Evolutionary conservation across 2,113 vertebrate genomes (phyloP).

Genomic region (Psophia crepitans): DNA sequence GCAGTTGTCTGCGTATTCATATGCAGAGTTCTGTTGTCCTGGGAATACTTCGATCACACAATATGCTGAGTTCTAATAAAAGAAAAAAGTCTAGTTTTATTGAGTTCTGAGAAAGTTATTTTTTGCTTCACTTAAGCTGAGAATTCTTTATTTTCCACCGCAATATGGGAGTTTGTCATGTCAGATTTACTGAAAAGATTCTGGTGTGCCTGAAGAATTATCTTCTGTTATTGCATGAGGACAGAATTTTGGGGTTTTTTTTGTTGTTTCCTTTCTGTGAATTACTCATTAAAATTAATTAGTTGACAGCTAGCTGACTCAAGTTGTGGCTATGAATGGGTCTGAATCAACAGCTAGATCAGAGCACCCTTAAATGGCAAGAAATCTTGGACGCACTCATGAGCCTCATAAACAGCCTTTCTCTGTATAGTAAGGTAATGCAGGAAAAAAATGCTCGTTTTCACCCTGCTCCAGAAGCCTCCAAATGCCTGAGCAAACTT

Average conservation of each 20-base stretch:
- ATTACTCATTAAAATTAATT: not conserved
- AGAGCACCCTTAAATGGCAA: not conserved
- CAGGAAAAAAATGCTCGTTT: not conserved
- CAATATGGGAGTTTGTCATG: not conserved
- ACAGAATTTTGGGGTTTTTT: not conserved
- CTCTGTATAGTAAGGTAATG: not conserved
- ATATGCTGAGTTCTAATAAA: not conserved
- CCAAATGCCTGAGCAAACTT: not conserved
- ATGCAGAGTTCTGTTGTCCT: not conserved
- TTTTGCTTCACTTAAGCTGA: not conserved
- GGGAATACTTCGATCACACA: not conserved
- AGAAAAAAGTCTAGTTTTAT: not conserved
- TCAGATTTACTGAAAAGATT: not conserved
- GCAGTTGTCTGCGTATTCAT: conserved; percentile 26
- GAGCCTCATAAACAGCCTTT: not conserved
- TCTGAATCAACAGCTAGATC: not conserved
- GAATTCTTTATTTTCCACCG: not conserved
- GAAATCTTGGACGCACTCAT: not conserved
- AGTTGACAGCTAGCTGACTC: not conserved
- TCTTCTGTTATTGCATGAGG: not conserved
- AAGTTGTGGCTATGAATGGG: not conserved
- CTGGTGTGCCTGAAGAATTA: not conserved
- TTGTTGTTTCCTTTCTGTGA: not conserved
- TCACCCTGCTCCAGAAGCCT: not conserved
- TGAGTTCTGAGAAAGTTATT: conserved; percentile 1